Base-by-base conservation (phyloP, 1,140 invertebrate species). In the Nasonia longicornis region DNA sequence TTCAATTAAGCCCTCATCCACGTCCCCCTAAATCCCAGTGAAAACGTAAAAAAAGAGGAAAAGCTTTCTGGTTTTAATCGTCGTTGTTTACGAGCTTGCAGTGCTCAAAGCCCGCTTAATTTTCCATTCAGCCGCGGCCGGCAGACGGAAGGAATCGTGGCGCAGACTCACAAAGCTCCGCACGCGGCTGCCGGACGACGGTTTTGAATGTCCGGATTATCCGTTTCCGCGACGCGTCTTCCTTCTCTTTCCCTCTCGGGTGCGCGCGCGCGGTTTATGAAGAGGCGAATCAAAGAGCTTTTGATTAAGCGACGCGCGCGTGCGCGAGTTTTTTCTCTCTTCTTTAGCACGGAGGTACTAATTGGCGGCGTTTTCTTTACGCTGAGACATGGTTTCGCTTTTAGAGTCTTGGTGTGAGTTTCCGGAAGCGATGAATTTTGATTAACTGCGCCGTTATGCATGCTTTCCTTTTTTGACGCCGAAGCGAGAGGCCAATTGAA, bases 131-230 rank as follows among this genome's bases (percentile, higher is more conserved):
- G 16, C 63, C 31, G 31, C 63, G 69, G 64, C 10, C 26, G 71
- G 14, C 31, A 77, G 58, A 66, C 35, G 58, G 74, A 73, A 29
- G 7, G 31, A 29, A 74, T 29, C 72, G 7, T n/a, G 22, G 35
- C 74, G 35, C 74, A 22, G 52, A 58, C 52, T 58, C 52, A 77
- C 42, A 69, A 77, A 77, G 64, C 76, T 48, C 38, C 2, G 64
- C 31, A 16, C 29, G 58, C 20, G 58, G 58, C 31, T 76, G 67
- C 8, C 35, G 76, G 58, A 16, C 58, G 76, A 26, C 64, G 64
- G 63, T 77, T 77, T 77, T 77, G 76, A 77, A 77, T 77, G 63
- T 67, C 76, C 64, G 76, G 76, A 69, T 77, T 77, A 77, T 77
- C 76, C 76, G 42, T 69, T 69, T 76, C 74, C 74, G 74, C 58